Evolutionary conservation across 2,888 invertebrate species (phyloP).

Genomic region (Aphidoletes aphidimyza): DNA sequence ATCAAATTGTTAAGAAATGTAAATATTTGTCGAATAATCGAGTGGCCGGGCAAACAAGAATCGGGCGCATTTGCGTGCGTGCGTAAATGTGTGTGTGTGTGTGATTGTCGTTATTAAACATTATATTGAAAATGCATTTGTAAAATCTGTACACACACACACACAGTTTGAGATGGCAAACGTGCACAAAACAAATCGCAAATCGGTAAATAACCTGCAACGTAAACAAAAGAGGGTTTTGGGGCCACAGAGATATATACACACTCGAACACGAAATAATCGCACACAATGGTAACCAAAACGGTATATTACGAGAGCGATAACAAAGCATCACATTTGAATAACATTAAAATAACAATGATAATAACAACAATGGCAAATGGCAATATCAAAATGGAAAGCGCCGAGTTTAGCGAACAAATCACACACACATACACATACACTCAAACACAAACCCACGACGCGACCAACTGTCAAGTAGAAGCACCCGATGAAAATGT

Average conservation of each 20-base stretch:
- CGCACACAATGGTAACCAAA: not conserved
- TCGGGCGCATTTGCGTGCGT: not conserved
- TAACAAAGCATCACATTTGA: conserved; percentile 9
- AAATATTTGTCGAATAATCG: not conserved
- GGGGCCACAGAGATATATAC: not conserved
- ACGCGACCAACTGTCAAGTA: not conserved
- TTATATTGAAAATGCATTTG: not conserved
- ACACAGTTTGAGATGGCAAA: not conserved
- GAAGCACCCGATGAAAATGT: too few relatives aligned
- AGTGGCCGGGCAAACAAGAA: not conserved
- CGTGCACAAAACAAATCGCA: conserved; percentile 14
- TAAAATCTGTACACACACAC: not conserved
- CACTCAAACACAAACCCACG: not conserved
- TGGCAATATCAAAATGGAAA: not conserved
- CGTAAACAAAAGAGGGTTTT: not conserved
- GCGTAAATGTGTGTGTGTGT: too few relatives aligned
- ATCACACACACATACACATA: not conserved
- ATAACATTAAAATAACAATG: conserved; percentile 36
- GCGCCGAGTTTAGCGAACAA: not conserved
- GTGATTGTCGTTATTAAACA: too few relatives aligned
- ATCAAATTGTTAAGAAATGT: conserved; percentile 22
- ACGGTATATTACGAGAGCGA: conserved; percentile 13
- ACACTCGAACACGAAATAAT: conserved; percentile 10
- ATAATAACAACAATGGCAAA: not conserved
- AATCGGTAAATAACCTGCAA: conserved; percentile 14